Evolutionary conservation across 2,888 invertebrate genomes (phyloP).

Genomic region (Asteroscopus sphinx): DNA sequence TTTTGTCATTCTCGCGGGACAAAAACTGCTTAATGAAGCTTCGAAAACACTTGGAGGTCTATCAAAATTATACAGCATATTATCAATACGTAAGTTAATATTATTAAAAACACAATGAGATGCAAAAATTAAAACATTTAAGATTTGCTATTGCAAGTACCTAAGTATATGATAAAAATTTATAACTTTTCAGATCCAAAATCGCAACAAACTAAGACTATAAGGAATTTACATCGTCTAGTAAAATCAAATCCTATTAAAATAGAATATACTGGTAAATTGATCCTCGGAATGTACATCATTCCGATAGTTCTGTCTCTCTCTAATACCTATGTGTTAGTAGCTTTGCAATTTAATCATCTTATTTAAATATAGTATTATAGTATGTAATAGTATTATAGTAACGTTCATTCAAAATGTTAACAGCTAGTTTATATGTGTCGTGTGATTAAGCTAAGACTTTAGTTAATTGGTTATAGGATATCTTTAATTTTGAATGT

Average conservation of each 20-base stretch:
- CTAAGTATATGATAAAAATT: too few species aligned
- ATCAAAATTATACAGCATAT: slow-evolving; percentile 17
- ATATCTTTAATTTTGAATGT: too few species aligned
- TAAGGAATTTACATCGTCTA: slow-evolving; percentile 7
- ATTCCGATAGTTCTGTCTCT: slow-evolving; percentile 17
- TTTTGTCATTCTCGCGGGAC: slow-evolving; percentile 22
- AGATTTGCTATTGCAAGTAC: too few species aligned
- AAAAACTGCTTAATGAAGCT: slow-evolving; percentile 32
- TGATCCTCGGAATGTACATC: slow-evolving; percentile 16
- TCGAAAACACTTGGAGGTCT: slow-evolving; percentile 5
- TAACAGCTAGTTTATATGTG: too few species aligned
- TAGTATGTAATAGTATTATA: too few species aligned
- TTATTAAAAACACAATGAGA: not conserved
- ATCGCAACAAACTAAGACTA: slow-evolving; percentile 16
- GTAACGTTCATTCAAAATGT: too few species aligned
- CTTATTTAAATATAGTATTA: slow-evolving; percentile 13
- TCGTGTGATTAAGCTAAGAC: too few species aligned
- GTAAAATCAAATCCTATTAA: slow-evolving; percentile 26
- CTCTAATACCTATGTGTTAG: slow-evolving; percentile 16
- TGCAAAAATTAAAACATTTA: too few species aligned
- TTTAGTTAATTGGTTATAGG: too few species aligned
- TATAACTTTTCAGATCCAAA: slow-evolving; percentile 37
- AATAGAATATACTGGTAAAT: slow-evolving; percentile 18
- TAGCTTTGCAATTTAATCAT: slow-evolving; percentile 36
- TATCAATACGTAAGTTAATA: slow-evolving; percentile 26